These are phyloP conservation scores for Rhopalosiphum maidis DNA, from an alignment of 1,140 invertebrate genomes.

Conservation along the genomic window DNA sequence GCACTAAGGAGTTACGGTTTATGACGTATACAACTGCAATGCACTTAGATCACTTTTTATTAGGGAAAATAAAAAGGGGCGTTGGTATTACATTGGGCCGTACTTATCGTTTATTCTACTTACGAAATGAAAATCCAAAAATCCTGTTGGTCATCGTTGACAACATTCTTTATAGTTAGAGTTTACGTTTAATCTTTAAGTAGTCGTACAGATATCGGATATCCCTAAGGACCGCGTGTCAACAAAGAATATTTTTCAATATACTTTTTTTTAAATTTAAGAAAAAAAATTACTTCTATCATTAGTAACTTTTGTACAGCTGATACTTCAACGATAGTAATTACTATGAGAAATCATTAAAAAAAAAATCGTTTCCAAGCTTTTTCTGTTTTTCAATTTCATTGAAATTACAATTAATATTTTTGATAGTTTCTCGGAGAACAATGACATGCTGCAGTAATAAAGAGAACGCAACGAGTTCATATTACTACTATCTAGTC, in stretches of 20 bases:
- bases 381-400: not conserved
- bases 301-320: not conserved
- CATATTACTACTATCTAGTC: not conserved
- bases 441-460: not conserved
- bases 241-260: not conserved
- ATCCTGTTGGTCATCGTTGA: not conserved
- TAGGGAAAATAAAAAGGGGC: not conserved
- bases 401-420: not conserved
- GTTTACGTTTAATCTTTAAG: slow-evolving; percentile 9
- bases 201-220: not conserved
- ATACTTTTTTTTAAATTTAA: not conserved
- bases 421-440: not conserved
- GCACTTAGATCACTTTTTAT: not conserved
- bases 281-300: not conserved
- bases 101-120: slow-evolving; percentile 40
- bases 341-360: not conserved
- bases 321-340: not conserved
- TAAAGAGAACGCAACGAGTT: not conserved
- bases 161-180: slow-evolving; percentile 29
- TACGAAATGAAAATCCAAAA: slow-evolving; percentile 29
- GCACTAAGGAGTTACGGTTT: not conserved
- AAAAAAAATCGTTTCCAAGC: not conserved
- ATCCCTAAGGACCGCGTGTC: not conserved
- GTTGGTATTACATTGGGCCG: no score
- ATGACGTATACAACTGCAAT: not conserved